A percentile compares a stretch with the other conserved stretches of the same genome.
phyloP scores from a whole-genome alignment of 1,140 invertebrate species.

The Paraescarpia echinospica region DNA sequence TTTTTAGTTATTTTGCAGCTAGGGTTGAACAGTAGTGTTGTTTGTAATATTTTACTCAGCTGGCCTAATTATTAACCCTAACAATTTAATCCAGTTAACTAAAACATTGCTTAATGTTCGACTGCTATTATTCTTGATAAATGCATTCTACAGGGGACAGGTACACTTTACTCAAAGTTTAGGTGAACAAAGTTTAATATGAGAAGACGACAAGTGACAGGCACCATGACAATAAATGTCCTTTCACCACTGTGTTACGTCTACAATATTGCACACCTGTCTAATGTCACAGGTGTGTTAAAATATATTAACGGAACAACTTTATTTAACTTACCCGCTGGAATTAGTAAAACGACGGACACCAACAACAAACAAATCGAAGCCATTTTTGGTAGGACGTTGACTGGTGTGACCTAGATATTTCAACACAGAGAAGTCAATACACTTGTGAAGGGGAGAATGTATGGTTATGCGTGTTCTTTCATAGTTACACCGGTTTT shows the following conservation, averaged over 20 bases:
- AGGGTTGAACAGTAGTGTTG: too few species aligned
- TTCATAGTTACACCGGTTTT: not conserved
- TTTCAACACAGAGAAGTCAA: not conserved
- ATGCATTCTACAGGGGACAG: too few species aligned
- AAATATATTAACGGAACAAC: not conserved
- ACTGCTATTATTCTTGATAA: too few species aligned
- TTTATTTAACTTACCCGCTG: slow-evolving; percentile 5
- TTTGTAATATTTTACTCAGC: too few species aligned
- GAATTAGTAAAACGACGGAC: not conserved
- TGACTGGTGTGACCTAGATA: not conserved
- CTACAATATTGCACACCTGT: not conserved
- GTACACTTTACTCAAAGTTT: not conserved
- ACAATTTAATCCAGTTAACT: too few species aligned
- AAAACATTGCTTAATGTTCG: too few species aligned
- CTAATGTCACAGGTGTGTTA: not conserved
- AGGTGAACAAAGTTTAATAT: not conserved
- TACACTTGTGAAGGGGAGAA: not conserved
- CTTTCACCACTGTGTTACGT: too few species aligned
- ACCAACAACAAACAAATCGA: not conserved
- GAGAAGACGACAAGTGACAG: too few species aligned
- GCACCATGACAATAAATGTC: too few species aligned
- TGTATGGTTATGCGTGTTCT: not conserved
- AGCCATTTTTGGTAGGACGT: not conserved
- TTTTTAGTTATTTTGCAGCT: too few species aligned
- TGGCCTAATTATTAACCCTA: too few species aligned